Base-by-base conservation (phyloP, 2,797 vertebrate species). In the Falco biarmicus region DNA sequence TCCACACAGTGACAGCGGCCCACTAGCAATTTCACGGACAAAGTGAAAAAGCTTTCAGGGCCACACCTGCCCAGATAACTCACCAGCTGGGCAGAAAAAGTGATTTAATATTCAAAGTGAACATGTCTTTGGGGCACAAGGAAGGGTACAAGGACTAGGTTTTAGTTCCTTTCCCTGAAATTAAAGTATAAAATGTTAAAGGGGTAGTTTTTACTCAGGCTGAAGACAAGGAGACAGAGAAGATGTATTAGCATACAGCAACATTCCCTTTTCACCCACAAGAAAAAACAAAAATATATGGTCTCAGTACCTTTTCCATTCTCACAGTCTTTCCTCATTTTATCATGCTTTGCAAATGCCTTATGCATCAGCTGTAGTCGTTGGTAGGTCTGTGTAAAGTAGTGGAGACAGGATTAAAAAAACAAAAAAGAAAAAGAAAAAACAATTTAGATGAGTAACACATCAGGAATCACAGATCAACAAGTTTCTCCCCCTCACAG, bases 271-370 rank as follows among this genome's bases (percentile, higher is more conserved):
- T 85, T 59, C n/a, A 57, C 2, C 11, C n/a, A 84, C 21, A 86
- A 48, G 31, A 48, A 60, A 69, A 83, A 29, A 43, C 39, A 26
- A 22, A 32, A 13, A 2, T 2, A 39, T 70, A 56, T 81, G 26
- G 79, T 66, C 15, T 7, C 12, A 21, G 65, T 98, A 99, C 99
- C 99, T 98, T 98, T 98, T 96, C 98, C 99, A 53, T 98, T 95
- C 94, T 99, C 98, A 84, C 99, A 99, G 39, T 99, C 99, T 57
- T 97, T 98, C 99, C 99, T 99, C 97, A 99, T 97, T 87, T 98
- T 98, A 97, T 99, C 98, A 97, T 99, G 99, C 94, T 98, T 99
- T 65, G 96, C 95, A 98, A 99, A 98, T 76, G 99, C 99, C 54
- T 95, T 93, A 81, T 98, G 95, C 98, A 99, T 98, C 74, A 98